These are phyloP conservation scores for Cyclophora albipunctata DNA, from an alignment of 2,888 invertebrate species.

Conservation along the genomic window DNA sequence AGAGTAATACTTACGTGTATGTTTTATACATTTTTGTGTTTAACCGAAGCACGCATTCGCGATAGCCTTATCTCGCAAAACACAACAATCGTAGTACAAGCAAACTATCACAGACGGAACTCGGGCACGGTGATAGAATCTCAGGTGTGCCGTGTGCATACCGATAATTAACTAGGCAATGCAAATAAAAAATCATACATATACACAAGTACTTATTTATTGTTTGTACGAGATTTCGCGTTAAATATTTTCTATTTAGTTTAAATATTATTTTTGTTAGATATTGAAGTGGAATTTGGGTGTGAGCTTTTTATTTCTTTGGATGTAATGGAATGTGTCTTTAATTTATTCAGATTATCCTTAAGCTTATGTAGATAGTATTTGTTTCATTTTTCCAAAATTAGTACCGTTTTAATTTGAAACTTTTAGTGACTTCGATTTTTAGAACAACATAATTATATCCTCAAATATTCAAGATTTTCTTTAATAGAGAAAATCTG, in stretches of 20 bases:
- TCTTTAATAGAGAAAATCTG: too few species aligned
- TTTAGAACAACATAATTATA: too few species aligned
- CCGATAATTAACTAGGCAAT: conserved; percentile 36
- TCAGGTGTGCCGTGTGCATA: neutral
- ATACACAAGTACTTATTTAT: conserved; percentile 14
- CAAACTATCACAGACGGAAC: conserved; percentile 17
- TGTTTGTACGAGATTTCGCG: conserved; percentile 26
- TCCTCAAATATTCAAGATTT: too few species aligned
- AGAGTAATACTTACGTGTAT: conserved; percentile 27
- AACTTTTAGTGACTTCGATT: too few species aligned
- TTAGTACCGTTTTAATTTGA: too few species aligned
- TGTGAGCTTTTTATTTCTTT: too few species aligned
- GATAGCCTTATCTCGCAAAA: conserved; percentile 73
- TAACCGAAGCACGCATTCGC: conserved; percentile 42
- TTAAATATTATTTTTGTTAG: neutral
- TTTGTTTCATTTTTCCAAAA: too few species aligned
- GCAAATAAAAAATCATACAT: conserved; percentile 25
- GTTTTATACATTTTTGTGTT: conserved; percentile 21
- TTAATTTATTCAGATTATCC: too few species aligned
- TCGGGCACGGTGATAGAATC: conserved; percentile 32
- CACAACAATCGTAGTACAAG: conserved; percentile 52
- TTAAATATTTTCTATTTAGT: conserved; percentile 15
- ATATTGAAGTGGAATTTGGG: too few species aligned
- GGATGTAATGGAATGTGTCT: too few species aligned
- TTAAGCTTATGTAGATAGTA: too few species aligned